phyloP scores from a whole-genome alignment of 1,140 invertebrate species.

The Ostrea denselamellosa region DNA sequence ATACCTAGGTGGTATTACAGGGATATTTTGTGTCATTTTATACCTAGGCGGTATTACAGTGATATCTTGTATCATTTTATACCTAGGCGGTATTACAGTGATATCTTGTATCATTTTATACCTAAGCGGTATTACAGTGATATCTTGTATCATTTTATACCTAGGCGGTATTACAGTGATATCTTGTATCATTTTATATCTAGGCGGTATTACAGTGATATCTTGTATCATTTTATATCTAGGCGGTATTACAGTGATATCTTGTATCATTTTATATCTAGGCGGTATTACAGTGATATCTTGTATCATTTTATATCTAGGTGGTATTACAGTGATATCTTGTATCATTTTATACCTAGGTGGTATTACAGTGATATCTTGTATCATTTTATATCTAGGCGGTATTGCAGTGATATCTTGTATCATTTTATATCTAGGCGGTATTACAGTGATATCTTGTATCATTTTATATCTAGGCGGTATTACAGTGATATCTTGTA shows the following conservation, averaged over 20 bases:
- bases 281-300: slow-evolving; percentile 8
- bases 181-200: background rate
- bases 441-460: background rate
- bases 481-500: background rate
- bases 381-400: slow-evolving; percentile 5
- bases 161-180: slow-evolving; percentile 28
- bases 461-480: slow-evolving; percentile 13
- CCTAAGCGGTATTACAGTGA: slow-evolving; percentile 25
- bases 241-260: slow-evolving; percentile 28
- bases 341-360: background rate
- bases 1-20: slow-evolving; percentile 38
- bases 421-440: slow-evolving; percentile 13
- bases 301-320: background rate
- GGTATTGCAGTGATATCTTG: background rate
- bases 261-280: background rate
- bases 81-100: slow-evolving; percentile 33
- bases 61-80: background rate
- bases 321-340: background rate
- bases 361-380: slow-evolving; percentile 2
- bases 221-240: background rate
- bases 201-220: slow-evolving; percentile 27
- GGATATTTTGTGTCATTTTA: background rate
- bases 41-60: slow-evolving; percentile 34
- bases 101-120: background rate
- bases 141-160: background rate